These are phyloP conservation scores for Drosophila mayri DNA, from an alignment of 1,140 invertebrate species.

Conservation along the genomic window DNA sequence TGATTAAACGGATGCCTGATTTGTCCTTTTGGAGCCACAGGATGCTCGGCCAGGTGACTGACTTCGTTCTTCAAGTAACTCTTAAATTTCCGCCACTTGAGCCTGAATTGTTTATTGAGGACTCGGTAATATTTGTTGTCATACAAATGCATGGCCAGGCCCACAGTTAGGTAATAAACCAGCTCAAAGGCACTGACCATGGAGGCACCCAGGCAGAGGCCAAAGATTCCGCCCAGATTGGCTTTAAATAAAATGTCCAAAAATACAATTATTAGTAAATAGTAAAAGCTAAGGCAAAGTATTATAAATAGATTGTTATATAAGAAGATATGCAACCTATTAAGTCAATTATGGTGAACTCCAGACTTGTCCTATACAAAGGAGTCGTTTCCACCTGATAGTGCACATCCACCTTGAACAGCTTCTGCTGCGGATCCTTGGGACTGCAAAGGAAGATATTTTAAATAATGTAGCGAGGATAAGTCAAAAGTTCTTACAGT, in stretches of 20 bases:
- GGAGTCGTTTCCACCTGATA: conserved; percentile 73
- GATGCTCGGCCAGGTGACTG: conserved; percentile 23
- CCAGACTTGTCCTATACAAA: conserved; percentile 67
- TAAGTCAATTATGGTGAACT: conserved; percentile 71
- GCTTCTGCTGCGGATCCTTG: conserved; percentile 24
- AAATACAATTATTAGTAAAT: too few species aligned
- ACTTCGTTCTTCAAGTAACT: conserved; percentile 58
- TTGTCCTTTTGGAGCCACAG: conserved; percentile 15
- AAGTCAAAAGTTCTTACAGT: conserved; percentile 13
- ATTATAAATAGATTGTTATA: neutral
- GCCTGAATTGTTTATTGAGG: conserved; percentile 24
- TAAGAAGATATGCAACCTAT: conserved; percentile 39
- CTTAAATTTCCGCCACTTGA: conserved; percentile 29
- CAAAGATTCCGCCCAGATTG: conserved; percentile 84
- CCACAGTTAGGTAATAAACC: conserved; percentile 83
- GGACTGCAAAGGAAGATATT: conserved; percentile 11
- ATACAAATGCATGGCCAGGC: conserved; percentile 66
- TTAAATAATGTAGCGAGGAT: neutral
- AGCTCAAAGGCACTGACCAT: conserved; percentile 83
- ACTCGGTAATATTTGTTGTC: conserved; percentile 64
- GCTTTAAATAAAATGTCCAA: conserved; percentile 29
- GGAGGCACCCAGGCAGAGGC: conserved; percentile 84
- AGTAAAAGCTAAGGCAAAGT: too few species aligned
- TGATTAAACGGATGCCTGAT: conserved; percentile 55
- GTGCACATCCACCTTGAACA: conserved; percentile 74